A percentile compares a stretch with the other conserved stretches of the same genome.
These are phyloP conservation scores for Gadopsis bispinosus DNA, from an alignment of 2,797 vertebrate genomes.

Conservation along the genomic window DNA sequence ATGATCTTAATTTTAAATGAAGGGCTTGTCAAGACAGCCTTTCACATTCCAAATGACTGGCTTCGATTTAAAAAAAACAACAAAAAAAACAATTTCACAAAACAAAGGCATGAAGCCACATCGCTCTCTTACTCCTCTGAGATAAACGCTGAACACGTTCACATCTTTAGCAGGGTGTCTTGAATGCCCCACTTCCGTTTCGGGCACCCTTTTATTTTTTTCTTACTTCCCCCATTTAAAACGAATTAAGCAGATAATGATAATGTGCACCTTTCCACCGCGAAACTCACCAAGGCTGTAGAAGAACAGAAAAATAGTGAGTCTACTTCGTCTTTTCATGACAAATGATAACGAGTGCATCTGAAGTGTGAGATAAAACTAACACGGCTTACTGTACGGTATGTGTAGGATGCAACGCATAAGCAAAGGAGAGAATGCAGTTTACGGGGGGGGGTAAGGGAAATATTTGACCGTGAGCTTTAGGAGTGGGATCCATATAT, in stretches of 20 bases:
- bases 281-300: constrained; percentile 28
- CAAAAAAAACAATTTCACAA: background rate
- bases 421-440: background rate
- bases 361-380: constrained; percentile 13
- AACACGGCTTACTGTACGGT: background rate
- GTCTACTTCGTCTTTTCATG: constrained; percentile 20
- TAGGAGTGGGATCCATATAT: background rate
- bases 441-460: background rate
- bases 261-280: constrained; percentile 15
- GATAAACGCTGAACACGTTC: constrained; percentile 42
- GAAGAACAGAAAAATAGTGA: constrained; percentile 32
- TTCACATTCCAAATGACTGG: constrained; percentile 38
- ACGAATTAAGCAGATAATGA: constrained; percentile 39
- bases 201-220: background rate
- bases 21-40: constrained; percentile 38
- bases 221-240: constrained; percentile 19
- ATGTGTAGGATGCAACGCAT: background rate
- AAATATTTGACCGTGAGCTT: background rate
- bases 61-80: constrained; percentile 21
- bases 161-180: constrained; percentile 15
- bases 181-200: constrained; percentile 32
- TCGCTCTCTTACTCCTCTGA: constrained; percentile 12
- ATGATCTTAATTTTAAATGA: constrained; percentile 60
- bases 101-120: constrained; percentile 8
- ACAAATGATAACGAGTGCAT: constrained; percentile 27